A percentile compares a stretch with the other conserved stretches of the same genome.
These are phyloP conservation scores for Sisyra nigra DNA, from an alignment of 2,888 invertebrate species.

Conservation along the genomic window DNA sequence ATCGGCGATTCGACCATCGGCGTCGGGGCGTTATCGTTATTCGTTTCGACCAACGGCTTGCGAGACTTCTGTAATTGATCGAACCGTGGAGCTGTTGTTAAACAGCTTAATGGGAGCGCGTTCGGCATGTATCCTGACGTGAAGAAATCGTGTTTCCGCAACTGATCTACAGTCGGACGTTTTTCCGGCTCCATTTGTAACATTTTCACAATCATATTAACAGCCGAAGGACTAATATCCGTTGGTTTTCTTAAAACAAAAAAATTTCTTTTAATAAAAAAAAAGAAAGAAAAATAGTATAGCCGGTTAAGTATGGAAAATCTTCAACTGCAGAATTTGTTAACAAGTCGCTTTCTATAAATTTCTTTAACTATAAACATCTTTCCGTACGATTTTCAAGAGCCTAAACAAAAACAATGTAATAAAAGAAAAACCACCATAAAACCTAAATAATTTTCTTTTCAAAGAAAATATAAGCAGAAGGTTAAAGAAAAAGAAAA, in stretches of 20 bases:
- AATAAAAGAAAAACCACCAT: too few relatives aligned
- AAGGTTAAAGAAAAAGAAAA: too few relatives aligned
- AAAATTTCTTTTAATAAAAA: too few relatives aligned
- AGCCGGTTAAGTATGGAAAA: too few relatives aligned
- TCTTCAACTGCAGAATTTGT: too few relatives aligned
- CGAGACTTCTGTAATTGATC: constrained; percentile 34
- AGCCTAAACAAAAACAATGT: too few relatives aligned
- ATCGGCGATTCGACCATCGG: constrained; percentile 23
- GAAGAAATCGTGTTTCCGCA: constrained; percentile 64
- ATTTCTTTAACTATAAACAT: too few relatives aligned
- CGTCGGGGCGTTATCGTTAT: constrained; percentile 26
- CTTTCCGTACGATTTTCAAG: too few relatives aligned
- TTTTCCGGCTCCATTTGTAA: constrained; percentile 69
- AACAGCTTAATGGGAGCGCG: constrained; percentile 77
- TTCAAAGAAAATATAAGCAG: too few relatives aligned
- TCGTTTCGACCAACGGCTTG: constrained; percentile 55
- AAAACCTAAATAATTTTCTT: too few relatives aligned
- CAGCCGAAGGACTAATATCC: constrained; percentile 45
- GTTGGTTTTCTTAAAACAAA: constrained; percentile 37
- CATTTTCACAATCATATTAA: constrained; percentile 66
- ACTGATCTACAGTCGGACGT: constrained; percentile 62
- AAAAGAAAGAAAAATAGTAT: too few relatives aligned
- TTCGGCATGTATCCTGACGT: constrained; percentile 61
- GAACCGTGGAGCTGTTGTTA: constrained; percentile 87
- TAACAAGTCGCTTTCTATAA: too few relatives aligned